Percentiles rank a stretch among this genome's conserved stretches.
Conservation (phyloP, 2,113 vertebrate genomes). For the Dasyprocta punctata region DNA sequence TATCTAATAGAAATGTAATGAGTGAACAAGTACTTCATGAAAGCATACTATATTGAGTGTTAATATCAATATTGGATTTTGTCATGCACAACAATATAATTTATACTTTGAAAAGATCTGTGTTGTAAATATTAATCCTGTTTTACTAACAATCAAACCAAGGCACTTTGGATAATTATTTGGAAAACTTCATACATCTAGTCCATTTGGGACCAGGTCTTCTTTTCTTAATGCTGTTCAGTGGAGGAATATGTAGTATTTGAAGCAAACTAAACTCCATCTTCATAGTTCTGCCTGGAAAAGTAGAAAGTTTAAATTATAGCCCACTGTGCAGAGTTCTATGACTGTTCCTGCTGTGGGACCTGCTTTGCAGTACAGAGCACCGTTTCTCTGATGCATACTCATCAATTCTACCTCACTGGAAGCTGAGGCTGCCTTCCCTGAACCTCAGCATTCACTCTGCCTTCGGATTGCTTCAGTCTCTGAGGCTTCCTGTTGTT, state of each 20-base stretch:
- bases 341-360: not conserved
- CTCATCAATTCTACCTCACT: slow-evolving; percentile 46
- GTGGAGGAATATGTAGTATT: not conserved
- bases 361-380: slow-evolving; percentile 18
- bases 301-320: slow-evolving; percentile 41
- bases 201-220: not conserved
- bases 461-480: not conserved
- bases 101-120: not conserved
- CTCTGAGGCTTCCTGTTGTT: slow-evolving; percentile 32
- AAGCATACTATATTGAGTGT: not conserved
- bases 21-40: not conserved
- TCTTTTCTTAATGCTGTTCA: not conserved
- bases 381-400: not conserved
- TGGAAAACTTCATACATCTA: not conserved
- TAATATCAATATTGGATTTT: not conserved
- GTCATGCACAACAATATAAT: not conserved
- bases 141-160: not conserved
- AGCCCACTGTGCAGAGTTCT: not conserved
- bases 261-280: not conserved
- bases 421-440: slow-evolving; percentile 9
- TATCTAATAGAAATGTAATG: not conserved
- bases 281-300: not conserved
- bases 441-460: not conserved
- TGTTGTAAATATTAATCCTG: not conserved
- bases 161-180: not conserved